Conservation (phyloP, 2,888 invertebrate species). For the Troilus luridus region DNA sequence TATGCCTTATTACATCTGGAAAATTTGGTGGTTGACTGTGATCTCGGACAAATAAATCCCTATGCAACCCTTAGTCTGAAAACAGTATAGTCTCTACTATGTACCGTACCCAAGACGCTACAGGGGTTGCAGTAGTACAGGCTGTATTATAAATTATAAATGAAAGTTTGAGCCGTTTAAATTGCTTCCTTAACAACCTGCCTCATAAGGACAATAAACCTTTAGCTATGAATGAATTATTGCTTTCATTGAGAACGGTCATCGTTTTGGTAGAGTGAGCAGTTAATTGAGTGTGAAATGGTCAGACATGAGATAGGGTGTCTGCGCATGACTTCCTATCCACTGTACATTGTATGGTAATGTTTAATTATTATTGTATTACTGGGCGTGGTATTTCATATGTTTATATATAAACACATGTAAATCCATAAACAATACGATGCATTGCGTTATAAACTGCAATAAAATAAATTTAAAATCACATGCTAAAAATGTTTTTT, state of each 20-base stretch:
- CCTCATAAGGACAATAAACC: neutral
- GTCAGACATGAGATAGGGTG: neutral
- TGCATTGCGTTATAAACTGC: no score
- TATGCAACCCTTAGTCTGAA: no score
- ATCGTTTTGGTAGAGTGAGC: neutral
- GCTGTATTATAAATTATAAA: neutral
- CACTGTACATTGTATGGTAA: constrained; percentile 1
- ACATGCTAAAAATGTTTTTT: no score
- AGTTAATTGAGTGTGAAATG: constrained; percentile 17
- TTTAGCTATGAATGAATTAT: constrained; percentile 6
- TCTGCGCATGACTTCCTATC: neutral
- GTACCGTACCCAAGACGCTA: no score
- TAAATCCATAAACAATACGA: no score
- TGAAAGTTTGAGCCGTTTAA: neutral
- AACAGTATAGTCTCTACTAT: no score
- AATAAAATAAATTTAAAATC: no score
- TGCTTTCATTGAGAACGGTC: neutral
- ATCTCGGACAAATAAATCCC: no score
- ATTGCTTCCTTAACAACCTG: neutral
- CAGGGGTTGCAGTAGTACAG: no score
- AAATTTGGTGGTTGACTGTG: no score
- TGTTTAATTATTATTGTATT: neutral
- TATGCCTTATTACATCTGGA: no score
- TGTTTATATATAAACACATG: neutral
- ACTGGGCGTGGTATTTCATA: neutral